Base-by-base conservation (phyloP, 1,140 invertebrate species). In the Drosophila bocki region DNA sequence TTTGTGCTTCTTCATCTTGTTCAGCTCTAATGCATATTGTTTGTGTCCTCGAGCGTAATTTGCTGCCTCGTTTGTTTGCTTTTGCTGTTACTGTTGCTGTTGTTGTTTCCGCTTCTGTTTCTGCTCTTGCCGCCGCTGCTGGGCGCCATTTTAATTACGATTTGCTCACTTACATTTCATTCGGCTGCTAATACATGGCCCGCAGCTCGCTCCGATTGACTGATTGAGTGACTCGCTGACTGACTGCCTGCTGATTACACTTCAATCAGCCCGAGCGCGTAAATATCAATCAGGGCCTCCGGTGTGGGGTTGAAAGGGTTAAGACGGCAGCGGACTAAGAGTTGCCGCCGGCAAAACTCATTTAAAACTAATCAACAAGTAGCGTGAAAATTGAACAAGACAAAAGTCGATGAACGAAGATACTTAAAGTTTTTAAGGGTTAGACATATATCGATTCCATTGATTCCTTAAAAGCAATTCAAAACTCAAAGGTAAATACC, bases 311-410 rank as follows among this genome's bases (percentile, higher is more conserved):
- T 33, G 45, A 51, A 76, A 59, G 56, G 62, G 56, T 50, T 48
- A 64, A 65, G 69, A 56, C 42, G 51, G 41, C 29, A 68, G 59
- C 60, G n/a, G 29, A 19, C n/a, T 32, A 70, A 64, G 71, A 59
- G 82, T 61, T 65, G 84, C 84, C 80, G 58, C 45, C 33, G 78
- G 80, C 74, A 67, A 82, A 88, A 88, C 85, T 90, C 86, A 90
- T 91, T 90, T 85, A 90, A 90, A 88, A 90, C 81, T 90, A 90
- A 88, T 90, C 85, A 88, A 88, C 81, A 88, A 88, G 85, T 81
- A 72, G 69, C 78, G 62, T 32, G 67, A 57, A 71, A 83, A 74
- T 51, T 47, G 32, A 62, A 48, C 48, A 71, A 47, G 44, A 32
- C 48, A 51, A 32, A 42, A 68, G 45, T 22, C 15, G 63, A 76